These are phyloP conservation scores for Scrobipalpa atriplicella DNA, from an alignment of 2,888 invertebrate genomes.

Conservation along the genomic window DNA sequence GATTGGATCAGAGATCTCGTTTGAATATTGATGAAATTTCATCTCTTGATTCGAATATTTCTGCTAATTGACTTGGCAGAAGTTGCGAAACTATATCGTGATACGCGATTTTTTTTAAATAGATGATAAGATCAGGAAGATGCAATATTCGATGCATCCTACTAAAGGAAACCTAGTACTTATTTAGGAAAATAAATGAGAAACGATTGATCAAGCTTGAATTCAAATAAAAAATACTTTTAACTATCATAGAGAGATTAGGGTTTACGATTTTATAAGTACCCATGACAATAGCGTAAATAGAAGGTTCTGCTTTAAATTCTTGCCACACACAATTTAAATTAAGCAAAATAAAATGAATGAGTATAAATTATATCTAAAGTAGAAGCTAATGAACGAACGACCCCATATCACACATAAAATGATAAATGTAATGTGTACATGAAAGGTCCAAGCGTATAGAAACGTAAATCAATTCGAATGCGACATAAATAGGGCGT, in stretches of 20 bases:
- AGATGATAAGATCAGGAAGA: neutral
- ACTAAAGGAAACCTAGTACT: no score
- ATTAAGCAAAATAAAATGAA: no score
- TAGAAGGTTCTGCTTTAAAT: no score
- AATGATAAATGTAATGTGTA: neutral
- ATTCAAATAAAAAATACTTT: no score
- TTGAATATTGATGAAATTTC: constrained; percentile 6
- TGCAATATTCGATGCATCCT: neutral
- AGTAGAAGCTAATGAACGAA: neutral
- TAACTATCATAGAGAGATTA: no score
- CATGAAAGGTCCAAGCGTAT: neutral
- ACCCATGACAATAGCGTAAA: no score
- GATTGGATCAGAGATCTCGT: constrained; percentile 1
- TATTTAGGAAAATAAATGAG: no score
- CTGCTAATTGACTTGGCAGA: constrained; percentile 1
- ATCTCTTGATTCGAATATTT: constrained; percentile 20
- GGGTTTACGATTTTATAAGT: no score
- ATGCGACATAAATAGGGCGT: constrained; percentile 1
- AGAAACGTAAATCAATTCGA: neutral
- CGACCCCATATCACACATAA: neutral
- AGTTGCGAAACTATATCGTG: neutral
- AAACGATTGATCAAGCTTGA: no score
- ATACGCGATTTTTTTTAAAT: no score
- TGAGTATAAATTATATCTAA: no score
- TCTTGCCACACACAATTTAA: no score